These are phyloP conservation scores for Chelonia mydas DNA, from an alignment of 2,797 vertebrate genomes.

Conservation along the genomic window DNA sequence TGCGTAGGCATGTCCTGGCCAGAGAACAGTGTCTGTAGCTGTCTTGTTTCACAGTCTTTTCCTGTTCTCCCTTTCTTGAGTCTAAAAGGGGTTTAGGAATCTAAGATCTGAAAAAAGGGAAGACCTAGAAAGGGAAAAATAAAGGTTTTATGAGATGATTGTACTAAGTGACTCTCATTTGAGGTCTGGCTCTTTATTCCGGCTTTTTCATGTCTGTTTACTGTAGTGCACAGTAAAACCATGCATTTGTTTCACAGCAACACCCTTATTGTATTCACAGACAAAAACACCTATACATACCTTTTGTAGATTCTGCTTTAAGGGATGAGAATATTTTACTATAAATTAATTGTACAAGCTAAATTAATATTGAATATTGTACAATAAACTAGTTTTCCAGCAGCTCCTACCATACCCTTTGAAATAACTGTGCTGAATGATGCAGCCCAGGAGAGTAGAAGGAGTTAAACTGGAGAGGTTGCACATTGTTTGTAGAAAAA, in stretches of 20 bases:
- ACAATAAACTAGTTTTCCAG: fast-evolving
- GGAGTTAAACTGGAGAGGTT: not conserved
- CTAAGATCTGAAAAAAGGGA: not conserved
- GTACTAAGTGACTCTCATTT: not conserved
- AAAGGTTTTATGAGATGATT: not conserved
- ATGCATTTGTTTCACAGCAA: not conserved
- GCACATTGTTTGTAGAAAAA: slow-evolving; percentile 16
- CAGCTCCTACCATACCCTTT: not conserved
- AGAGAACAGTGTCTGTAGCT: not conserved
- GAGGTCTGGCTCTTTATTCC: not conserved
- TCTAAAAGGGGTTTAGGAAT: not conserved
- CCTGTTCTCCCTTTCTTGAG: not conserved
- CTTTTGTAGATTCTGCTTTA: not conserved
- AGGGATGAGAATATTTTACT: not conserved
- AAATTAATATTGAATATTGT: fast-evolving
- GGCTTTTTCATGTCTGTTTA: fast-evolving
- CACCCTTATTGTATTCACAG: not conserved
- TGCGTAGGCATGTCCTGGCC: not conserved
- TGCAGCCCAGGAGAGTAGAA: not conserved
- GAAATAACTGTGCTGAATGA: fast-evolving
- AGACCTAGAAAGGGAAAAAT: not conserved
- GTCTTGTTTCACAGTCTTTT: not conserved
- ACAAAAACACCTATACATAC: not conserved
- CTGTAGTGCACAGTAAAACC: not conserved
- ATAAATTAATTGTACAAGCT: fast-evolving